Percentiles rank a stretch among this genome's conserved stretches.
phyloP scores from a whole-genome alignment of 2,113 vertebrate species.

The Setophaga kirtlandii region DNA sequence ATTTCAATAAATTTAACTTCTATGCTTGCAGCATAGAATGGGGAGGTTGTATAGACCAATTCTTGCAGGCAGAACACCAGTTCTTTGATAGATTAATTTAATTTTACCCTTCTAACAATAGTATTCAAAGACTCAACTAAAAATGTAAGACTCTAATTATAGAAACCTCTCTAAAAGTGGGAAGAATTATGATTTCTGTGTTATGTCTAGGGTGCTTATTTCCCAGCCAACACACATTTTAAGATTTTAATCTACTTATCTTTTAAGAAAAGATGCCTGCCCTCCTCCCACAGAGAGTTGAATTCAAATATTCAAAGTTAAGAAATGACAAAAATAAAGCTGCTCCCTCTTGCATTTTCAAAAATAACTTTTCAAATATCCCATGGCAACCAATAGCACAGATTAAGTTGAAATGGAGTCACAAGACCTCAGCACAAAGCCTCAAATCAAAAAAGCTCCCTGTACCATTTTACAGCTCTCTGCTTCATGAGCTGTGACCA shows the following conservation, averaged over 20 bases:
- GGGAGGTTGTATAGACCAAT: neutral
- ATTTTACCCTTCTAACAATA: conserved; percentile 10
- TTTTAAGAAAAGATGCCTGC: neutral
- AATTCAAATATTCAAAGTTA: conserved; percentile 15
- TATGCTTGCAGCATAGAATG: neutral
- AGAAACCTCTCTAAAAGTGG: neutral
- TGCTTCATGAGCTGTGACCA: neutral
- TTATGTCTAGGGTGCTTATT: neutral
- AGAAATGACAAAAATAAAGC: conserved; percentile 22
- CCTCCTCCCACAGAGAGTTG: neutral
- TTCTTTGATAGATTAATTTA: neutral
- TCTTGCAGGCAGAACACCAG: neutral
- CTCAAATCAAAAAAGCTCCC: neutral
- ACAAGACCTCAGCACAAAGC: neutral
- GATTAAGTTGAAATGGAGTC: neutral
- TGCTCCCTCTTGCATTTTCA: neutral
- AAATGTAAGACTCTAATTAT: neutral
- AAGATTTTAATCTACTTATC: conserved; percentile 12
- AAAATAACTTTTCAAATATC: conserved; percentile 18
- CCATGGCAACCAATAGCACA: neutral
- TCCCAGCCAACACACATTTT: neutral
- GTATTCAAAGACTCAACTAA: neutral
- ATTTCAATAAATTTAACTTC: neutral
- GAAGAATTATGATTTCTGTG: conserved; percentile 15
- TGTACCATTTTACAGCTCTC: neutral